These are phyloP conservation scores for Syngnathus acus DNA, from an alignment of 2,797 vertebrate genomes.

Conservation along the genomic window DNA sequence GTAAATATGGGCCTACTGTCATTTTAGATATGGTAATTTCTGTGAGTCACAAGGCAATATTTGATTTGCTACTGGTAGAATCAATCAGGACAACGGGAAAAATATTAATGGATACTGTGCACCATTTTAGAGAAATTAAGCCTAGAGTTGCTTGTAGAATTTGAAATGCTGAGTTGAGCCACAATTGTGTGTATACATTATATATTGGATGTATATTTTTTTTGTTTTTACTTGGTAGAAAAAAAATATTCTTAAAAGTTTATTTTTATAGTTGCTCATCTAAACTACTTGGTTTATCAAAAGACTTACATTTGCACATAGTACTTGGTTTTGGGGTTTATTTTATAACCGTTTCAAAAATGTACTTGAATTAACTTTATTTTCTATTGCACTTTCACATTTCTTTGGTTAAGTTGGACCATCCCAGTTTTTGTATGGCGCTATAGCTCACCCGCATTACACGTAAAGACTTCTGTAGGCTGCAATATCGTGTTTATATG, in stretches of 20 bases:
- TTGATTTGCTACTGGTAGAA: not conserved
- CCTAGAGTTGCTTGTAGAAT: slow-evolving; percentile 9
- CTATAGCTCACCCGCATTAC: slow-evolving; percentile 13
- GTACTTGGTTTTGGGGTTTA: slow-evolving; percentile 13
- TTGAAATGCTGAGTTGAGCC: slow-evolving; percentile 47
- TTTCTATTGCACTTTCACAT: slow-evolving; percentile 46
- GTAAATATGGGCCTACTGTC: slow-evolving; percentile 16
- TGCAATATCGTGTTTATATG: slow-evolving; percentile 2
- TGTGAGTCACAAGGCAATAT: not conserved
- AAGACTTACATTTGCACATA: slow-evolving; percentile 44
- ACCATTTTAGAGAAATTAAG: not conserved
- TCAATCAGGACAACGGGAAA: not conserved
- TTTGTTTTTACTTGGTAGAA: slow-evolving; percentile 10
- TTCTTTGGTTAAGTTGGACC: slow-evolving; percentile 29
- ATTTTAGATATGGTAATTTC: slow-evolving; percentile 25
- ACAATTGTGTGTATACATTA: not conserved
- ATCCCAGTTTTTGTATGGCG: slow-evolving; percentile 13
- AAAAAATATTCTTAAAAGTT: not conserved
- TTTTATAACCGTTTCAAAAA: not conserved
- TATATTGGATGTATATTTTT: slow-evolving; percentile 1
- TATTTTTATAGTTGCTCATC: slow-evolving; percentile 10
- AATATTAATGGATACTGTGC: not conserved
- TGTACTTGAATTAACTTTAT: slow-evolving; percentile 9
- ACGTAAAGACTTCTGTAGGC: slow-evolving; percentile 6
- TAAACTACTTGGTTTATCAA: slow-evolving; percentile 18